Evolutionary conservation across 1,140 invertebrate genomes (phyloP).

Genomic region (Lutraria rhynchaena): DNA sequence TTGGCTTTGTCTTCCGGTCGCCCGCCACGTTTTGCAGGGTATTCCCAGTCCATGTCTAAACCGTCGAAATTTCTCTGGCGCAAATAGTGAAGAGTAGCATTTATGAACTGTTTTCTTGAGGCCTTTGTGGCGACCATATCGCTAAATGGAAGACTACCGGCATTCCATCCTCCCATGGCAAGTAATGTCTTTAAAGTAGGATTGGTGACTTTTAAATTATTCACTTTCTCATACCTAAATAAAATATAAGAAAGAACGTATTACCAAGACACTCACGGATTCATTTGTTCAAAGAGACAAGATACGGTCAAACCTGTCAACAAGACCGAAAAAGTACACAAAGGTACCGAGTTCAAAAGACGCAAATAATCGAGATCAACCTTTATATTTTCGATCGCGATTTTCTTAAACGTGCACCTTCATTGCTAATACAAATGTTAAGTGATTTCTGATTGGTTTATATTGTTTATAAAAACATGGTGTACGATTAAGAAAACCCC

Average conservation of each 20-base stretch:
- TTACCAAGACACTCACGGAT: no score
- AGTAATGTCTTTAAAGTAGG: slow-evolving; percentile 94
- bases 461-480: no score
- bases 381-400: no score
- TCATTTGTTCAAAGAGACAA: background rate
- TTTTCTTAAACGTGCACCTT: no score
- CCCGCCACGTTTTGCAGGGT: slow-evolving; percentile 86
- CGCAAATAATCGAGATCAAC: no score
- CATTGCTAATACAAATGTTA: no score
- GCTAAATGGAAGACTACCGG: slow-evolving; percentile 94
- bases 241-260: no score
- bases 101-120: slow-evolving; percentile 89
- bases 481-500: no score
- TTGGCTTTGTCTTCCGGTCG: slow-evolving; percentile 87
- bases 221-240: slow-evolving; percentile 72
- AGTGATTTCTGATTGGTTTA: no score
- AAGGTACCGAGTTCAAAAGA: background rate
- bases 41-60: slow-evolving; percentile 97
- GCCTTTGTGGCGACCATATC: slow-evolving; percentile 84
- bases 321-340: background rate
- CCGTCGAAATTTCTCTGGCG: slow-evolving; percentile 96
- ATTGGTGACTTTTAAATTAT: slow-evolving; percentile 93
- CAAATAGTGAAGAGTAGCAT: slow-evolving; percentile 95
- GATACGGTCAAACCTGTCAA: background rate
- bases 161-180: slow-evolving; percentile 97